Evolutionary conservation across 1,140 invertebrate species (phyloP).

Genomic region (Aleiodes sp.): DNA sequence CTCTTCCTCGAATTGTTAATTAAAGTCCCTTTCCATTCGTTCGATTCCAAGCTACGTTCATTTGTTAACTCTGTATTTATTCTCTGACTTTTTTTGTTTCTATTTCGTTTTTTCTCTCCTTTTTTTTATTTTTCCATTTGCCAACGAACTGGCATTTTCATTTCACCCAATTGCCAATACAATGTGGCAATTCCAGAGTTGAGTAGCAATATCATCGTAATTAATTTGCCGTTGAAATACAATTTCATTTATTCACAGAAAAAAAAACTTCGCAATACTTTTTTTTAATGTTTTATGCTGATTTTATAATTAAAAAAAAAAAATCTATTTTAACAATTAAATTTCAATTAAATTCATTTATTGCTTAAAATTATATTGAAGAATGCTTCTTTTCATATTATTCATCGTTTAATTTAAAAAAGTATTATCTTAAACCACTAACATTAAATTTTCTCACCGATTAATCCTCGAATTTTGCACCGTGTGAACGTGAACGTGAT

Average conservation of each 20-base stretch:
- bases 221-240: not conserved
- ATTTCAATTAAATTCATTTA: no score
- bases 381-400: no score
- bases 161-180: not conserved
- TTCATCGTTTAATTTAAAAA: no score
- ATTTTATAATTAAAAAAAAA: no score
- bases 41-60: not conserved
- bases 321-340: no score
- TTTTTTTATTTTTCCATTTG: not conserved
- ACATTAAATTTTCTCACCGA: conserved; percentile 9
- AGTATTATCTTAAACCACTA: no score
- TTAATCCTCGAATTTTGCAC: not conserved
- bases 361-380: no score
- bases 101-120: not conserved
- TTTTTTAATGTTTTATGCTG: no score
- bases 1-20: not conserved
- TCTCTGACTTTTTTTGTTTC: not conserved
- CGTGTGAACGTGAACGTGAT: conserved; percentile 1
- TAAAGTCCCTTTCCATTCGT: conserved; percentile 7
- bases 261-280: no score
- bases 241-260: no score
- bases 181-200: not conserved
- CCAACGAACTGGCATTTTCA: not conserved
- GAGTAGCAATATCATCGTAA: not conserved
- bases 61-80: conserved; percentile 12